Evolutionary conservation across 2,797 vertebrate genomes (phyloP), one percentile per base, ranked within the genome.

Genomic region (Rhabdophis nuchalis): DNA sequence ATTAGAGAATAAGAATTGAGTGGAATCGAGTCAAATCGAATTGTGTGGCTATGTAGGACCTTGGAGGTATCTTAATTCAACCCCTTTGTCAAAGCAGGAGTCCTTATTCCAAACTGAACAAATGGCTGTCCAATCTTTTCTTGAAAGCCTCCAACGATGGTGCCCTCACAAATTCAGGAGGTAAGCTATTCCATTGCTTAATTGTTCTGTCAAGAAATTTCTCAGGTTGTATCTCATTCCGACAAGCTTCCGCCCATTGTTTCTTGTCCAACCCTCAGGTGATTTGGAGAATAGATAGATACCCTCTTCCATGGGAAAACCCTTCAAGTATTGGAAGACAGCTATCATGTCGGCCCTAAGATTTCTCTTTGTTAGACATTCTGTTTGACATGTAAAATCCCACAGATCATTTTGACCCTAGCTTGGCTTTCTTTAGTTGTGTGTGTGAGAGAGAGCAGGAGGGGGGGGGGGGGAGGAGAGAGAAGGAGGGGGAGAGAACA

Each of bases 291-390:
- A 64, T 64, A n/a, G 2, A n/a, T 61, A n/a, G 29, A n/a, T n/a
- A 5, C 14, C 13, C n/a, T 32, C n/a, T 68, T 32, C 64, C 29
- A 1, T n/a, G n/a, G 32, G n/a, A 32, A 13, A 68, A 68, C 1
- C n/a, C n/a, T 32, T 68, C n/a, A 68, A 68, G n/a, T 68, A 68
- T 32, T 68, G n/a, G n/a, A 68, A 68, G 64, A 16, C n/a, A 13
- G n/a, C 64, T 32, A 32, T 68, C 64, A 18, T 32, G 64, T 68
- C 64, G 32, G n/a, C 6, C 6, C n/a, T 32, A 68, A 68, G 14
- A 32, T 32, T 16, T 68, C n/a, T n/a, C 61, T 96, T 97, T 95
- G 96, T 95, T 96, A 91, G 46, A 93, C 89, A 93, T 91, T 94
- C 82, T 1, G 87, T 72, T 90, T 90, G 92, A 85, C 90, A 91